Evolutionary conservation across 2,797 vertebrate genomes (phyloP).

Genomic region (Channa striata): DNA sequence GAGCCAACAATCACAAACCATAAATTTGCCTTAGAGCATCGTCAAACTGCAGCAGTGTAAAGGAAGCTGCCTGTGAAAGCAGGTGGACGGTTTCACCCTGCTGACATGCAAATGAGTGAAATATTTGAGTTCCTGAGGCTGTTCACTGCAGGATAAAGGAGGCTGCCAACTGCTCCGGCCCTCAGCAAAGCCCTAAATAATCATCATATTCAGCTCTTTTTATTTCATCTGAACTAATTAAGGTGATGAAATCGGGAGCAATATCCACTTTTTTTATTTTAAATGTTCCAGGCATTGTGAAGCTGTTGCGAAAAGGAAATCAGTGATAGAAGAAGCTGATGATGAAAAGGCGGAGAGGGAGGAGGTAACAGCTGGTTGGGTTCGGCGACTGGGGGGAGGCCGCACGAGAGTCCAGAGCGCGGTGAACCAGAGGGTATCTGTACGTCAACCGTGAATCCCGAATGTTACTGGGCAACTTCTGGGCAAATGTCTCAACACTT

Average conservation of each 20-base stretch:
- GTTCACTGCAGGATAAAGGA: slow-evolving; percentile 44
- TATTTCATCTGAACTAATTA: slow-evolving; percentile 67
- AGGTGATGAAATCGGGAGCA: slow-evolving; percentile 76
- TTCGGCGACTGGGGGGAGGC: slow-evolving; percentile 1
- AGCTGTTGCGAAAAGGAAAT: slow-evolving; percentile 56
- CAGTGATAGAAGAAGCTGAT: slow-evolving; percentile 36
- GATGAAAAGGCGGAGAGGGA: slow-evolving; percentile 64
- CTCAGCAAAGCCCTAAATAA: slow-evolving; percentile 37
- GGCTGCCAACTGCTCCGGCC: slow-evolving; percentile 29
- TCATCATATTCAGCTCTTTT: slow-evolving; percentile 60
- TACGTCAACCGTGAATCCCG: too few species aligned
- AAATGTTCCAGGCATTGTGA: slow-evolving; percentile 51
- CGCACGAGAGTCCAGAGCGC: slow-evolving; percentile 6
- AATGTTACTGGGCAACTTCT: too few species aligned
- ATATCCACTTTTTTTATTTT: slow-evolving; percentile 29
- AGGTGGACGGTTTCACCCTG: neutral
- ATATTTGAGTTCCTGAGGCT: slow-evolving; percentile 44
- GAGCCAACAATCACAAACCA: too few species aligned
- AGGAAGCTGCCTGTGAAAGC: neutral
- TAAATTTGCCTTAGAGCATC: neutral
- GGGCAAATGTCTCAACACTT: too few species aligned
- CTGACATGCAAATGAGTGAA: slow-evolving; percentile 32
- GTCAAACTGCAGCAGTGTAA: slow-evolving; percentile 4
- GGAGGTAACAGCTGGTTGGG: slow-evolving; percentile 42
- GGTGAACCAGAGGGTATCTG: too few species aligned